Conservation (phyloP, 37 sponge, comb jelly and placozoan species). For the Amphimedon queenslandica region DNA sequence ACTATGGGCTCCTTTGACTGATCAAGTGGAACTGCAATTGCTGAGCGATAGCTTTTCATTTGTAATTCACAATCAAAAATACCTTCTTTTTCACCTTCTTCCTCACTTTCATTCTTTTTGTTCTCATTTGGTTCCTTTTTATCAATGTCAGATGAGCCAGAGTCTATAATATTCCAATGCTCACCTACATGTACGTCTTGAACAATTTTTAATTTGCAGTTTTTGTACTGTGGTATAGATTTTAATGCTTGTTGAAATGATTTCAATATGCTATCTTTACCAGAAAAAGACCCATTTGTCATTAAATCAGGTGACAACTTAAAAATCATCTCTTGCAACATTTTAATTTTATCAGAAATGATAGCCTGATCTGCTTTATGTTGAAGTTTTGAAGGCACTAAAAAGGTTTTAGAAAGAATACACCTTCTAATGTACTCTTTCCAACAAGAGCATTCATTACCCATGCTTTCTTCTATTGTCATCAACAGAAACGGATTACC, state of each 20-base stretch:
- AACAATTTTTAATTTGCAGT: conserved; percentile 9
- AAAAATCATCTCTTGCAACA: conserved; percentile 6
- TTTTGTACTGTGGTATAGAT: neutral
- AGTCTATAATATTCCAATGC: neutral
- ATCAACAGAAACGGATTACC: no score
- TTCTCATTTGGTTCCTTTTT: neutral
- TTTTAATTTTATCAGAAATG: neutral
- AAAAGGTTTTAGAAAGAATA: no score
- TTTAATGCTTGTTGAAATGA: conserved; percentile 8
- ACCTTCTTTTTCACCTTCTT: neutral
- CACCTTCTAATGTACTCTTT: no score
- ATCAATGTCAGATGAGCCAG: neutral
- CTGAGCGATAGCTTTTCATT: neutral
- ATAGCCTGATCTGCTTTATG: neutral
- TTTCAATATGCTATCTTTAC: neutral
- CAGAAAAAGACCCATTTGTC: neutral
- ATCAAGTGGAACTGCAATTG: conserved; percentile 29
- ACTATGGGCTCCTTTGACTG: neutral
- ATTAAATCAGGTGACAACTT: neutral
- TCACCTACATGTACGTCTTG: neutral
- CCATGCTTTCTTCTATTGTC: no score
- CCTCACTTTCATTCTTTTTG: neutral
- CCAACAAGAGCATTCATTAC: no score
- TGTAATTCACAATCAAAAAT: conserved; percentile 6
- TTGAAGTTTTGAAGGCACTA: neutral